phyloP scores from a whole-genome alignment of 2,888 invertebrate genomes.

The Cryptocephalus primarius region DNA sequence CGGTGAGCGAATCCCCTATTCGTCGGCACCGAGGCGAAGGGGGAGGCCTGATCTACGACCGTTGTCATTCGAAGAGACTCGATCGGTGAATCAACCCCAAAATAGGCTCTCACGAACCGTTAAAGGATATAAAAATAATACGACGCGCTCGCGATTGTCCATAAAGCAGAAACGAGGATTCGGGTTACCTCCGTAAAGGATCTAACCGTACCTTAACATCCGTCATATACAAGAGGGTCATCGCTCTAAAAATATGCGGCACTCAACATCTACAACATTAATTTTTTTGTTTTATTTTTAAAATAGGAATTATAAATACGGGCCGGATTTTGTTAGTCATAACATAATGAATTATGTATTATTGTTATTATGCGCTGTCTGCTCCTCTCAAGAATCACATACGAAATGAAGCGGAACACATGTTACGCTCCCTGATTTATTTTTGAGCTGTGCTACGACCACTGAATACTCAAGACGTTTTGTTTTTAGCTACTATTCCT shows the following conservation, averaged over 20 bases:
- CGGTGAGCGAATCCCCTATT: background rate
- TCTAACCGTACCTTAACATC: too few relatives aligned
- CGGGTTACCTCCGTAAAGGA: too few relatives aligned
- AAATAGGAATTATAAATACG: conserved; percentile 10
- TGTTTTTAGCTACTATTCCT: too few relatives aligned
- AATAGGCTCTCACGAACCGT: conserved; percentile 14
- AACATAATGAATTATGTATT: conserved; percentile 24
- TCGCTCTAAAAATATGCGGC: too few relatives aligned
- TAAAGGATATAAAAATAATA: conserved; percentile 10
- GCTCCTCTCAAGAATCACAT: conserved; percentile 17
- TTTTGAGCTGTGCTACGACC: conserved; percentile 3
- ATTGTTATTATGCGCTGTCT: conserved; percentile 15
- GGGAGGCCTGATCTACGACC: conserved; percentile 14
- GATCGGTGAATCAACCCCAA: conserved; percentile 20
- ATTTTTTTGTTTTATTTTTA: conserved; percentile 2
- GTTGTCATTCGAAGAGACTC: conserved; percentile 17
- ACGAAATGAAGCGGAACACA: conserved; percentile 16
- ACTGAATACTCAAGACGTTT: background rate
- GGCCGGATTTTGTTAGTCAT: conserved; percentile 25
- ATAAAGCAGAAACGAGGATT: too few relatives aligned
- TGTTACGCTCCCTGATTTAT: conserved; percentile 17
- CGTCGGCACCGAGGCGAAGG: background rate
- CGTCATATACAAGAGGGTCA: too few relatives aligned
- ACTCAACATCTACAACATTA: too few relatives aligned
- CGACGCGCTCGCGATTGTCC: too few relatives aligned